Percentiles rank a stretch among this genome's conserved stretches.
Conservation (phyloP, 2,797 vertebrate genomes). For the Xiphophorus birchmanni region DNA sequence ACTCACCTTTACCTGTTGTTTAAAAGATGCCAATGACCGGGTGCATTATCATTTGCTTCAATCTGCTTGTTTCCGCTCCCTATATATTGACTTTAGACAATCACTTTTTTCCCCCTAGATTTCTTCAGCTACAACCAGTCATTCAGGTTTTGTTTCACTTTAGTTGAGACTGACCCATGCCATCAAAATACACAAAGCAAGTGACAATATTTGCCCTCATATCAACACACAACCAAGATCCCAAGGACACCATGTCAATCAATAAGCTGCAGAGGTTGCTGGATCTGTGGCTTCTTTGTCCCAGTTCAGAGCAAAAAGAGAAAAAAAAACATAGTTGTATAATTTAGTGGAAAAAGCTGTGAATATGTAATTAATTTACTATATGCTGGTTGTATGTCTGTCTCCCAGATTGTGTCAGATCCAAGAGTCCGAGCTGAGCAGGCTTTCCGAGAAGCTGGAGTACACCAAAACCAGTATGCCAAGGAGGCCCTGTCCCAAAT, state of each 20-base stretch:
- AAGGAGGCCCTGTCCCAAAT: conserved; percentile 86
- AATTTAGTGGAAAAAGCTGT: conserved; percentile 3
- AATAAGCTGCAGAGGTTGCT: conserved; percentile 26
- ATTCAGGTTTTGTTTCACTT: conserved; percentile 37
- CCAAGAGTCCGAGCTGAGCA: conserved; percentile 88
- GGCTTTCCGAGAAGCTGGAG: conserved; percentile 89
- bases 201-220: conserved; percentile 48
- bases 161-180: conserved; percentile 15
- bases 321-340: conserved; percentile 24
- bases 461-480: conserved; percentile 88
- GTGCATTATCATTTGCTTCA: conserved; percentile 6
- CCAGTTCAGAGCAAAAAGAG: conserved; percentile 14
- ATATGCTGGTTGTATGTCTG: conserved; percentile 31
- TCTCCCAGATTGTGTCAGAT: conserved; percentile 89
- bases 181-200: conserved; percentile 40
- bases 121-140: background rate
- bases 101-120: background rate
- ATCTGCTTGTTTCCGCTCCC: conserved; percentile 20
- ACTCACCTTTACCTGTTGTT: conserved; percentile 30
- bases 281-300: conserved; percentile 15
- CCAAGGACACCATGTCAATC: conserved; percentile 54
- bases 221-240: conserved; percentile 17
- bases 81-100: background rate
- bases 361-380: conserved; percentile 30
- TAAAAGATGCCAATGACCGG: conserved; percentile 17